Conservation (phyloP, 2,113 vertebrate genomes). For the Clarias batrachus region DNA sequence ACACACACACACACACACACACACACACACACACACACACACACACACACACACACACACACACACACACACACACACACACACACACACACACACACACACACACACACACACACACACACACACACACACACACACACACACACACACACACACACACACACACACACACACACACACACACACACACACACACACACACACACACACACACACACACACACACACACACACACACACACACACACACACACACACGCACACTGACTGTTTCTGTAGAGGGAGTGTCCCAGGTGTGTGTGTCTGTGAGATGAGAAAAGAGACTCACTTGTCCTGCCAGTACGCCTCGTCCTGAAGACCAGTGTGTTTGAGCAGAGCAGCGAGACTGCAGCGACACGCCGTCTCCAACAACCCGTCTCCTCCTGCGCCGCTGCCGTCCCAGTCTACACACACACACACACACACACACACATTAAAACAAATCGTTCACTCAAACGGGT, state of each 20-base stretch:
- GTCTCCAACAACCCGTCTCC: constrained; percentile 71
- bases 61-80: constrained; percentile 29
- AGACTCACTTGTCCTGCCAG: constrained; percentile 72
- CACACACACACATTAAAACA: background rate
- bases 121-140: constrained; percentile 25
- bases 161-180: constrained; percentile 25
- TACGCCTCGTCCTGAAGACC: constrained; percentile 73
- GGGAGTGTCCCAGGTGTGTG: background rate
- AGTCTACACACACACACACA: constrained; percentile 63
- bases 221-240: constrained; percentile 33
- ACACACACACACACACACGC: constrained; percentile 11
- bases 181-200: constrained; percentile 30
- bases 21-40: constrained; percentile 29
- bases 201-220: constrained; percentile 20
- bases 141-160: constrained; percentile 28
- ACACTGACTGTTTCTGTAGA: background rate
- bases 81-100: constrained; percentile 25
- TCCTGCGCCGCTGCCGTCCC: constrained; percentile 67
- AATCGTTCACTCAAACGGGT: background rate
- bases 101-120: constrained; percentile 29
- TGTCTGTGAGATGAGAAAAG: background rate
- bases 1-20: constrained; percentile 25
- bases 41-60: constrained; percentile 25
- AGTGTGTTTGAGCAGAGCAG: constrained; percentile 76
- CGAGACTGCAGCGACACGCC: constrained; percentile 75